Percentiles rank a stretch among this genome's conserved stretches.
Conservation (phyloP, 2,888 invertebrate genomes). For the Autographa pulchrina region DNA sequence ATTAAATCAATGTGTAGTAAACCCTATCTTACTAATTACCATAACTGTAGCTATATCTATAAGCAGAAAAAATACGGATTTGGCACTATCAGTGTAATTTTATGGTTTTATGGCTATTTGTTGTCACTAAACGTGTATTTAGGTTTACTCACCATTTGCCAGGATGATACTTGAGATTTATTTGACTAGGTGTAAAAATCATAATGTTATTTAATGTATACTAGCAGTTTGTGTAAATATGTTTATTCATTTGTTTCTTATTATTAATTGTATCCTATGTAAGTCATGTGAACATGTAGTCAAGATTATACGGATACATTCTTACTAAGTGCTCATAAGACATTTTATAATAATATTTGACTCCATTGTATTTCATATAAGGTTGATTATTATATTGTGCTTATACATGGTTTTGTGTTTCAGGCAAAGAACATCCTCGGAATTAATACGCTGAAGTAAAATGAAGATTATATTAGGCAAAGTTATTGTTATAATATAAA, state of each 20-base stretch:
- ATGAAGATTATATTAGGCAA: slow-evolving; percentile 55
- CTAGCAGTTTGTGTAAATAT: slow-evolving; percentile 42
- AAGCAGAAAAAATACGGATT: no score
- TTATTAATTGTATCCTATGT: slow-evolving; percentile 13
- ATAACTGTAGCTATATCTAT: no score
- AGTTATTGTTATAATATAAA: slow-evolving; percentile 45
- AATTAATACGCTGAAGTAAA: slow-evolving; percentile 81
- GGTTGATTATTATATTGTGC: slow-evolving; percentile 20
- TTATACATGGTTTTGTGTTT: slow-evolving; percentile 60
- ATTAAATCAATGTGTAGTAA: no score
- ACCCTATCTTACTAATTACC: no score
- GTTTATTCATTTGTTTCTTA: slow-evolving; percentile 44
- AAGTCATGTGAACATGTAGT: slow-evolving; percentile 13
- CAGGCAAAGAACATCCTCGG: slow-evolving; percentile 87
- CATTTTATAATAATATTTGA: slow-evolving; percentile 12
- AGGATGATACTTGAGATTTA: background rate
- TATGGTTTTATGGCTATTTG: no score
- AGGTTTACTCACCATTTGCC: background rate
- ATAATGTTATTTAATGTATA: slow-evolving; percentile 14
- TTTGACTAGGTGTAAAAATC: background rate
- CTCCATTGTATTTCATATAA: slow-evolving; percentile 20
- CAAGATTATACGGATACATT: slow-evolving; percentile 1
- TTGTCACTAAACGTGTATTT: no score
- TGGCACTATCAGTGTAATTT: no score
- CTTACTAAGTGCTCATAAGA: slow-evolving; percentile 8